Conservation (phyloP, 2,888 invertebrate species). For the Anarsia innoxiella region DNA sequence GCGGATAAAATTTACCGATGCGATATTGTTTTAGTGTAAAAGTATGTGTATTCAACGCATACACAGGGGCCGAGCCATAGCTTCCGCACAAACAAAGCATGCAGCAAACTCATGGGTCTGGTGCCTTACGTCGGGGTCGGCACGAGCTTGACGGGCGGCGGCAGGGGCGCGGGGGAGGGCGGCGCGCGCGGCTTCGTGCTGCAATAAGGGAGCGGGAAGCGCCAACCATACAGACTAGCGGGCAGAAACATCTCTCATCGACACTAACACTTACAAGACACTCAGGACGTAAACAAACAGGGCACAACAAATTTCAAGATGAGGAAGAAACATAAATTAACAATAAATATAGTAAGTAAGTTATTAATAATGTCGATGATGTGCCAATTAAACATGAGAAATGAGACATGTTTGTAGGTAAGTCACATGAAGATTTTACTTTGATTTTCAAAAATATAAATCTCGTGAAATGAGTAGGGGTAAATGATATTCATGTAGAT, state of each 20-base stretch:
- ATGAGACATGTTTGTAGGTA: too few relatives aligned
- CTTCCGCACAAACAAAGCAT: constrained; percentile 68
- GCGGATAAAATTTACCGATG: neutral
- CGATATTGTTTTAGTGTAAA: neutral
- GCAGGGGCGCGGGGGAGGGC: constrained; percentile 86
- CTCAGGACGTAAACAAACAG: constrained; percentile 16
- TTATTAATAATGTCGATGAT: constrained; percentile 46
- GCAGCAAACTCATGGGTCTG: constrained; percentile 50
- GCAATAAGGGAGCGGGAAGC: constrained; percentile 97
- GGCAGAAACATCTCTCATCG: constrained; percentile 76
- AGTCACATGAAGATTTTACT: too few relatives aligned
- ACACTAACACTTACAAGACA: constrained; percentile 53
- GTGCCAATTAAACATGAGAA: constrained; percentile 38
- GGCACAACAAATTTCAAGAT: constrained; percentile 26
- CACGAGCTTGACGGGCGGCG: constrained; percentile 85
- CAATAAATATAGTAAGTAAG: constrained; percentile 20
- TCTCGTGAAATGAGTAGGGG: too few relatives aligned
- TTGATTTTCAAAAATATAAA: too few relatives aligned
- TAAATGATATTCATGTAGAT: too few relatives aligned
- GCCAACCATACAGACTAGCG: constrained; percentile 95
- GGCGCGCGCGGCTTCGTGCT: constrained; percentile 89
- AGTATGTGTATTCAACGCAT: neutral
- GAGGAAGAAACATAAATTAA: constrained; percentile 29
- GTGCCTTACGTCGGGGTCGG: constrained; percentile 80
- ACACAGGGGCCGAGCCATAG: constrained; percentile 43